Base-by-base conservation (phyloP, 2,797 vertebrate genomes). In the Lacerta bilineata region DNA sequence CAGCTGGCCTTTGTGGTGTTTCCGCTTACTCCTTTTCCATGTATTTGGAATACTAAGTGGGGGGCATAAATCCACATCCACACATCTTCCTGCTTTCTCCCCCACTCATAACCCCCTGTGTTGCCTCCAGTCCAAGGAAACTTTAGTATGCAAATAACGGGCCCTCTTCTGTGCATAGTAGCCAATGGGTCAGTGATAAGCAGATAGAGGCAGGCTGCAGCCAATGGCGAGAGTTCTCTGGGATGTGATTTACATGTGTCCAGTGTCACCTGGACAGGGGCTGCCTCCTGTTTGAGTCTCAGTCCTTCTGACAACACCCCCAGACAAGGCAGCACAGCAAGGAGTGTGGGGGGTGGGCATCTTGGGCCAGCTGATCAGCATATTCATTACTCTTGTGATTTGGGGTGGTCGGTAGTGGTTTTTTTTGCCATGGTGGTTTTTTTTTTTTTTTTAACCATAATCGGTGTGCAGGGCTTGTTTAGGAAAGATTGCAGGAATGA, bases 291-390 rank as follows among this genome's bases (percentile, higher is more conserved):
- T 87, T 74, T 71, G 79, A 39, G 46, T 33, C 17, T n/a, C 27
- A 75, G 80, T 33, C 85, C 80, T 90, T 68, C 87, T 82, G 79
- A 55, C 86, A 86, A 86, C 88, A 86, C 23, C 39, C n/a, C 59
- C 76, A 89, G 91, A 89, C 77, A 87, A 87, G 89, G 68, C 55
- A 80, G 66, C 61, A 1, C 50, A 71, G 75, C 68, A 64, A 23
- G 61, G 36, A 36, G 89, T 87, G 89, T 84, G 59, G 1, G 36
- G 69, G 0, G 50, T 33, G 50, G 46, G 77, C 18, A 46, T 80
- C 89, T 80, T 55, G 23, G 76, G 93, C 80, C 79, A 50, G 89
- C 72, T 59, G 72, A 5, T 1, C 11, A 36, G 41, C 13, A 7
- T 5, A 13, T 76, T 61, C 36, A 39, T 76, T 75, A 66, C 43